phyloP scores from a whole-genome alignment of 2,888 invertebrate genomes.

The Conops quadrifasciatus region DNA sequence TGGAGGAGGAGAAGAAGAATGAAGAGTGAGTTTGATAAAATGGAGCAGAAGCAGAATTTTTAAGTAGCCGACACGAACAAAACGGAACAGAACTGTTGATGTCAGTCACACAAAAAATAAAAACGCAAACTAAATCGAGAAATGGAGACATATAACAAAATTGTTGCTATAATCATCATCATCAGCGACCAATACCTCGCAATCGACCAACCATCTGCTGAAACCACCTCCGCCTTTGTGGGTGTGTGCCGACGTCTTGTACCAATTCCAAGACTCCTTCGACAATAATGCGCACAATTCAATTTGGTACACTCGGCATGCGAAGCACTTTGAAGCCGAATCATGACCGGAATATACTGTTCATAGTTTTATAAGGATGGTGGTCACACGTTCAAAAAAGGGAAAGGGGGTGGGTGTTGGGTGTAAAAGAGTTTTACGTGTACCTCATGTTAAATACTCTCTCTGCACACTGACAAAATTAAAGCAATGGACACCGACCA shows the following conservation, averaged over 20 bases:
- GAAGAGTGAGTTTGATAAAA: background rate
- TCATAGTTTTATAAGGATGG: background rate
- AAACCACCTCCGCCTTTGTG: too few species aligned
- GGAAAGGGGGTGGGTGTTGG: too few species aligned
- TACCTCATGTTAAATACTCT: too few species aligned
- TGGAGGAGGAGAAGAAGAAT: too few species aligned
- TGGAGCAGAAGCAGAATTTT: too few species aligned
- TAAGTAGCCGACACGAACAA: conserved; percentile 1
- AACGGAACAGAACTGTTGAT: background rate
- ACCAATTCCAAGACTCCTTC: background rate
- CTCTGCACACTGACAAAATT: too few species aligned
- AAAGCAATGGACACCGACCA: too few species aligned
- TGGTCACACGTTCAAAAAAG: background rate
- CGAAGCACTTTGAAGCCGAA: conserved; percentile 3
- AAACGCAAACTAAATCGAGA: background rate
- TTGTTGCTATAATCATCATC: background rate
- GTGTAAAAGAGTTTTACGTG: too few species aligned
- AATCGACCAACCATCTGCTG: too few species aligned
- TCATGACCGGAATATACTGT: background rate
- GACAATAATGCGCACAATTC: conserved; percentile 20
- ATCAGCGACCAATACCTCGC: too few species aligned
- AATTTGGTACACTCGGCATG: conserved; percentile 30
- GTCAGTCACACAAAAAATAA: background rate
- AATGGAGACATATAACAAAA: too few species aligned
- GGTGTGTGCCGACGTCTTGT: too few species aligned